phyloP scores from a whole-genome alignment of 1,140 invertebrate species.

The Tetragnatha versicolor region DNA sequence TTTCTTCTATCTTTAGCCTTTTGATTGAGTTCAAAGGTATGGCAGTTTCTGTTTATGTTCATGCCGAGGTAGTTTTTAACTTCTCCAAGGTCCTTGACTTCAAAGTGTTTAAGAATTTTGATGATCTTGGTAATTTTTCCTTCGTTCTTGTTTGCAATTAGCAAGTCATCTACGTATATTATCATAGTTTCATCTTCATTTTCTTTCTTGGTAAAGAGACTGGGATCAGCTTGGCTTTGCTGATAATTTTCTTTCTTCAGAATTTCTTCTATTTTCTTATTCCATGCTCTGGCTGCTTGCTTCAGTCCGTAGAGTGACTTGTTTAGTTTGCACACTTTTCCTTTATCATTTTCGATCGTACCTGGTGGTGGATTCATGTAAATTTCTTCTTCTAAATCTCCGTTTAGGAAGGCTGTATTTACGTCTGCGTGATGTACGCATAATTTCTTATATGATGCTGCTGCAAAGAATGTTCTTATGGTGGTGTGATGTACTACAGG shows the following conservation, averaged over 20 bases:
- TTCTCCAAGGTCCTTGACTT: slow-evolving; percentile 11
- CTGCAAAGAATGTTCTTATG: neutral
- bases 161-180: neutral
- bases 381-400: slow-evolving; percentile 62
- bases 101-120: neutral
- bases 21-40: neutral
- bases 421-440: slow-evolving; percentile 64
- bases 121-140: neutral
- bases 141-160: neutral
- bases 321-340: slow-evolving; percentile 59
- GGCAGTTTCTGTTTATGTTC: neutral
- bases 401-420: slow-evolving; percentile 64
- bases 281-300: slow-evolving; percentile 62
- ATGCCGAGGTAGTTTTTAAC: slow-evolving; percentile 1
- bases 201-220: neutral
- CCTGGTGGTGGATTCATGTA: slow-evolving; percentile 63
- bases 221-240: neutral
- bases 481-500: neutral
- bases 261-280: slow-evolving; percentile 38
- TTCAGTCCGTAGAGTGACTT: slow-evolving; percentile 61
- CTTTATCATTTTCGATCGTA: neutral
- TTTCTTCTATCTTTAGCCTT: neutral
- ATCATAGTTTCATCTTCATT: neutral
- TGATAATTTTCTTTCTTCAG: neutral
- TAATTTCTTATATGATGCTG: slow-evolving; percentile 54